Conservation (phyloP, 2,797 vertebrate species). For the Saxicola maurus region DNA sequence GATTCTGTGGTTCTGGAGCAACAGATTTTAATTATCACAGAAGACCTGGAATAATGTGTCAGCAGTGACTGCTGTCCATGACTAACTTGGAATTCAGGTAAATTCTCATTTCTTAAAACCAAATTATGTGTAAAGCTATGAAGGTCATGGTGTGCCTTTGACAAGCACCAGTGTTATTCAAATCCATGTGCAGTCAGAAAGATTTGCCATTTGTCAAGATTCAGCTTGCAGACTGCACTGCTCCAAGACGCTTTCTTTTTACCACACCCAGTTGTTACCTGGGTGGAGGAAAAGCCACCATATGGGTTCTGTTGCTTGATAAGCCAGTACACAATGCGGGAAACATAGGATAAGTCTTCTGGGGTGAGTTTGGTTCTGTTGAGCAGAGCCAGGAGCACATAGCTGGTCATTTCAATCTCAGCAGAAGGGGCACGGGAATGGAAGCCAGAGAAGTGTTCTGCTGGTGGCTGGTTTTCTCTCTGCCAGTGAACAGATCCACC, state of each 20-base stretch:
- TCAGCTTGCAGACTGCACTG: background rate
- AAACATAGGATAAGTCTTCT: constrained; percentile 68
- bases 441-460: background rate
- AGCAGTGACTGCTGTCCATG: background rate
- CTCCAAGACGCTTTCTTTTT: background rate
- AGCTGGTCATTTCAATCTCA: constrained; percentile 84
- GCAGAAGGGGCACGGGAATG: constrained; percentile 60
- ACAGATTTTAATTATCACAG: background rate
- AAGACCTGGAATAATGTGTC: background rate
- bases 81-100: background rate
- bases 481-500: constrained; percentile 60
- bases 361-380: constrained; percentile 33
- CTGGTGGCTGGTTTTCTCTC: background rate
- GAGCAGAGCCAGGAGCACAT: constrained; percentile 80
- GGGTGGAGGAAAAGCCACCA: constrained; percentile 86
- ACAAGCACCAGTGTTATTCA: background rate
- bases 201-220: background rate
- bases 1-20: background rate
- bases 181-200: background rate
- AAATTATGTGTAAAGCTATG: background rate
- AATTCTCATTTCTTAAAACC: background rate
- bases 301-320: constrained; percentile 77
- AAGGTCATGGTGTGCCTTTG: background rate
- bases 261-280: constrained; percentile 73
- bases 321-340: constrained; percentile 77